Conservation (phyloP, 2,113 vertebrate genomes). For the Protobothrops mucrosquamatus region DNA sequence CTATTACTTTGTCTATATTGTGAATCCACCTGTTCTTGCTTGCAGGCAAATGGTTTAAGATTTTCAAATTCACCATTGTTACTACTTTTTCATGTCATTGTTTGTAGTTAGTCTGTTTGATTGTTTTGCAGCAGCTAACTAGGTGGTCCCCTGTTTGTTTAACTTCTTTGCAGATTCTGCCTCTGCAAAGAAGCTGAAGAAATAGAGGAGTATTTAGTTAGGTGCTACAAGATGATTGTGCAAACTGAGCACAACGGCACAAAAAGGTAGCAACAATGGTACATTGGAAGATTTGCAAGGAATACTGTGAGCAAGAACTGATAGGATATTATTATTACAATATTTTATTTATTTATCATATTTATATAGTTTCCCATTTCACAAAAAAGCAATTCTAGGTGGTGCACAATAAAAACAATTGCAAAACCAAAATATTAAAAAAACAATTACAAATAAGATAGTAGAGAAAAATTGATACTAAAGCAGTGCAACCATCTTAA, state of each 20-base stretch:
- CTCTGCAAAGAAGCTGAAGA: not conserved
- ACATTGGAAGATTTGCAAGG: not conserved
- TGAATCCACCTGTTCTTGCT: not conserved
- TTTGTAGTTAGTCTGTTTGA: not conserved
- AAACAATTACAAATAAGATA: not conserved
- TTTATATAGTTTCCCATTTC: not conserved
- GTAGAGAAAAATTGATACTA: not conserved
- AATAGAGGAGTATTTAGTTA: not conserved
- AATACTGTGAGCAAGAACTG: not conserved
- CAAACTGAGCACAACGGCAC: not conserved
- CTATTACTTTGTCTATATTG: not conserved
- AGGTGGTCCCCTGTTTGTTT: no score
- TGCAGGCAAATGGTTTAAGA: not conserved
- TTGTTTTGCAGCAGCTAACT: no score
- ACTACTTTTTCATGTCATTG: not conserved
- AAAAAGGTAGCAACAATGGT: not conserved
- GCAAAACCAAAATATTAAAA: not conserved
- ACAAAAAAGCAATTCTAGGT: not conserved
- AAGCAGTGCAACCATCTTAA: not conserved
- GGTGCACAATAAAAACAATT: not conserved
- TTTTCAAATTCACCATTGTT: not conserved
- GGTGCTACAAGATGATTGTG: not conserved
- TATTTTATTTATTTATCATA: not conserved
- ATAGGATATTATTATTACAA: not conserved
- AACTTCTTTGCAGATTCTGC: not conserved